These are phyloP conservation scores for Drosophila pseudotalamancana DNA, from an alignment of 2,888 invertebrate genomes.

Conservation along the genomic window DNA sequence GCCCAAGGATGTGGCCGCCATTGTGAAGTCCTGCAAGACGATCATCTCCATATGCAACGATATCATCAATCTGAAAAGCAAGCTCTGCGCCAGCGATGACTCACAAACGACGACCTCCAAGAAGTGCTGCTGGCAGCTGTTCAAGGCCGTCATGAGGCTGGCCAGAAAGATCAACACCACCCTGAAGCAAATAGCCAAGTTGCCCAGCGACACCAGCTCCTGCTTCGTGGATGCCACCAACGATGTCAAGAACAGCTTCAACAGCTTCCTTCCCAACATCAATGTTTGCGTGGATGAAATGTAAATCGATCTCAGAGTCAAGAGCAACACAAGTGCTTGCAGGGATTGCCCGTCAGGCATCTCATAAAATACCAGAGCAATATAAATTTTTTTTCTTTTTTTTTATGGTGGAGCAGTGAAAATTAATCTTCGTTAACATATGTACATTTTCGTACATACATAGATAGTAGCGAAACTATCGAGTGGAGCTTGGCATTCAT, in stretches of 20 bases:
- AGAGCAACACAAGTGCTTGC: neutral
- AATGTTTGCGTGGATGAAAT: conserved; percentile 27
- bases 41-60: conserved; percentile 37
- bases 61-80: conserved; percentile 33
- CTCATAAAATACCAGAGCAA: neutral
- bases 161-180: conserved; percentile 27
- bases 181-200: conserved; percentile 14
- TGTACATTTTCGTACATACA: no score
- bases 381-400: no score
- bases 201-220: conserved; percentile 49
- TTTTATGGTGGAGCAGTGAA: no score
- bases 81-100: conserved; percentile 21
- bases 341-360: no score
- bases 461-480: no score
- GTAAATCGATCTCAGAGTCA: neutral
- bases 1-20: conserved; percentile 49
- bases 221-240: conserved; percentile 48
- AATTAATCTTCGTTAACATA: no score
- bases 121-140: conserved; percentile 16
- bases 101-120: neutral
- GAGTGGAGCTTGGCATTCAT: no score
- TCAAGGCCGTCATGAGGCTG: conserved; percentile 18
- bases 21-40: conserved; percentile 34
- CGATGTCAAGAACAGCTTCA: conserved; percentile 29
- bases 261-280: conserved; percentile 44